A percentile compares a stretch with the other conserved stretches of the same genome.
phyloP scores from a whole-genome alignment of 2,888 invertebrate genomes.

The Parnassius apollo region DNA sequence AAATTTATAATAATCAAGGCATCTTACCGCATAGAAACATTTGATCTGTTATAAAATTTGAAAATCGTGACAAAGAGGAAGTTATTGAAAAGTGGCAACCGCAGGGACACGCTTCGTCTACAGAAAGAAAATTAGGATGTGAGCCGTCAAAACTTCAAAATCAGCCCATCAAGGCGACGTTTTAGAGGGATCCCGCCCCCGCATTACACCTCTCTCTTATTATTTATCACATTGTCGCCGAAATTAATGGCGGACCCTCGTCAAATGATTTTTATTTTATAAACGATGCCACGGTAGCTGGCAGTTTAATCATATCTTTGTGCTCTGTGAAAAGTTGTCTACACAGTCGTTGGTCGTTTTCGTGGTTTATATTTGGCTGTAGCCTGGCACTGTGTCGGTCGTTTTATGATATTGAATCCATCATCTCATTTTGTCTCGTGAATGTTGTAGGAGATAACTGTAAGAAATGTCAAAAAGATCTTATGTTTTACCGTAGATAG shows the following conservation, averaged over 20 bases:
- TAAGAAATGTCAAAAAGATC: too few relatives aligned
- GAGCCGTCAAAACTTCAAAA: slow-evolving; percentile 78
- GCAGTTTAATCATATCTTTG: slow-evolving; percentile 79
- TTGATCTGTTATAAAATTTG: too few relatives aligned
- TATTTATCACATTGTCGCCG: slow-evolving; percentile 79
- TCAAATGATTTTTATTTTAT: slow-evolving; percentile 78
- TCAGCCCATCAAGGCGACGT: slow-evolving; percentile 64
- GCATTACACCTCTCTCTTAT: slow-evolving; percentile 77
- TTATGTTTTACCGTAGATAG: too few relatives aligned
- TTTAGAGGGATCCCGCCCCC: slow-evolving; percentile 63
- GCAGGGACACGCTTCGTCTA: slow-evolving; percentile 47
- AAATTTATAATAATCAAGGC: too few relatives aligned
- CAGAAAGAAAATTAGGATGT: slow-evolving; percentile 77
- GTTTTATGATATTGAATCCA: too few relatives aligned
- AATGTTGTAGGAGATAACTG: too few relatives aligned
- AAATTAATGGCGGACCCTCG: slow-evolving; percentile 80
- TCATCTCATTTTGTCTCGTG: too few relatives aligned
- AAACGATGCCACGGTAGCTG: slow-evolving; percentile 67
- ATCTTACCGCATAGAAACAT: too few relatives aligned
- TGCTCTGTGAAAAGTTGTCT: slow-evolving; percentile 40
- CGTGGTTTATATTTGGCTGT: too few relatives aligned
- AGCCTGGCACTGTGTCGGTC: too few relatives aligned
- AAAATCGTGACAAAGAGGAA: slow-evolving; percentile 51
- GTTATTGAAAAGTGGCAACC: slow-evolving; percentile 69
- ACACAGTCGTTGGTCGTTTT: slow-evolving; percentile 23